These are phyloP conservation scores for Sebastes minor DNA, from an alignment of 2,797 vertebrate species.

Conservation along the genomic window DNA sequence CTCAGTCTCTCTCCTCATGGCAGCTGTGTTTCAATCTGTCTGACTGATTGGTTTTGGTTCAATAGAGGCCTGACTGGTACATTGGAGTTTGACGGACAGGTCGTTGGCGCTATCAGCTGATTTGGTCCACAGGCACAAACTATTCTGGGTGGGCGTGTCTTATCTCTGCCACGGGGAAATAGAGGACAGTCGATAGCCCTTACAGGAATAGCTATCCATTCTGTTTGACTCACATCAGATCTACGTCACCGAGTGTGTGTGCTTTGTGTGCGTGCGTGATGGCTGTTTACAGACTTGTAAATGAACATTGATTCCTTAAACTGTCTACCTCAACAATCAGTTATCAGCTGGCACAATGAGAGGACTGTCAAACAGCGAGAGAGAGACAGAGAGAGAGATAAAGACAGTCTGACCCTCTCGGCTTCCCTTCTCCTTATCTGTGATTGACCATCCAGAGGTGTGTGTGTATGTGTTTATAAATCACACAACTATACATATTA, in stretches of 20 bases:
- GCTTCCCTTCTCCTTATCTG: conserved; percentile 33
- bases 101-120: conserved; percentile 32
- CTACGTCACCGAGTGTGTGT: conserved; percentile 9
- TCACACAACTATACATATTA: neutral
- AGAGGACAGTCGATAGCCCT: conserved; percentile 28
- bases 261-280: conserved; percentile 24
- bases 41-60: conserved; percentile 18
- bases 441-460: conserved; percentile 5
- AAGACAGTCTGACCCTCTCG: neutral
- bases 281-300: conserved; percentile 62
- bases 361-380: conserved; percentile 8
- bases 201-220: conserved; percentile 36
- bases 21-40: conserved; percentile 27
- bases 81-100: conserved; percentile 36
- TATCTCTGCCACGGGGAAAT: conserved; percentile 40
- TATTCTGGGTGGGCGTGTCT: conserved; percentile 43
- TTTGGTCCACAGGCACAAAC: conserved; percentile 16
- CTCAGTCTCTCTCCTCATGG: conserved; percentile 19
- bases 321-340: conserved; percentile 53
- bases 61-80: conserved; percentile 24
- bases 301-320: conserved; percentile 66
- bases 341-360: conserved; percentile 14
- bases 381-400: conserved; percentile 13
- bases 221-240: conserved; percentile 45
- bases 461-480: conserved; percentile 15